phyloP scores from a whole-genome alignment of 2,797 vertebrate species.

The Lophius americanus region DNA sequence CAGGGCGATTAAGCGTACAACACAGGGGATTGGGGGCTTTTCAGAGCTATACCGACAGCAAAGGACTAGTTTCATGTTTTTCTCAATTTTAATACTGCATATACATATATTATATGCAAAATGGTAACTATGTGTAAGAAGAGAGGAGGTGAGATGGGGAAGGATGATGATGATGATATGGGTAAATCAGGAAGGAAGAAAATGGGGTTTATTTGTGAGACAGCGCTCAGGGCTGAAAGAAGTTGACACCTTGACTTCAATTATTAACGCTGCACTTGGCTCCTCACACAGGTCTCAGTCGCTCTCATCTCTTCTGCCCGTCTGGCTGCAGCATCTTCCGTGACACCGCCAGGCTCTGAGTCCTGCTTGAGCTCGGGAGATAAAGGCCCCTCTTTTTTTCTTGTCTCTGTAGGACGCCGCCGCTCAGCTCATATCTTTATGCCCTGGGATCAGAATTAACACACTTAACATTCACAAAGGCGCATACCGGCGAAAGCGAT shows the following conservation, averaged over 20 bases:
- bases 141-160: constrained; percentile 9
- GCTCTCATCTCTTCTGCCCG: constrained; percentile 6
- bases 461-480: constrained; percentile 25
- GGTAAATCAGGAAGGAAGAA: constrained; percentile 19
- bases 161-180: not conserved
- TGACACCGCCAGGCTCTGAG: not conserved
- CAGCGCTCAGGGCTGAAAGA: constrained; percentile 53
- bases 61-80: too few relatives aligned
- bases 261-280: constrained; percentile 64
- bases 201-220: constrained; percentile 46
- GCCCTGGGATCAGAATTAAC: constrained; percentile 27
- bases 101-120: too few relatives aligned
- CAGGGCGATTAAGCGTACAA: too few relatives aligned
- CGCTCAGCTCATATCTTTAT: constrained; percentile 33
- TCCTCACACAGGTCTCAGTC: constrained; percentile 46
- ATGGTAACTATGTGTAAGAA: not conserved
- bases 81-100: too few relatives aligned
- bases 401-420: constrained; percentile 13
- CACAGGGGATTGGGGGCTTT: too few relatives aligned
- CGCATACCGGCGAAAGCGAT: not conserved
- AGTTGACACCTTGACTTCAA: constrained; percentile 63
- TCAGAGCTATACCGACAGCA: too few relatives aligned
- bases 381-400: constrained; percentile 14
- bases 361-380: constrained; percentile 6
- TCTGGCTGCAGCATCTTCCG: constrained; percentile 26